phyloP scores from a whole-genome alignment of 2,888 invertebrate genomes.

The Drosophila picticornis region DNA sequence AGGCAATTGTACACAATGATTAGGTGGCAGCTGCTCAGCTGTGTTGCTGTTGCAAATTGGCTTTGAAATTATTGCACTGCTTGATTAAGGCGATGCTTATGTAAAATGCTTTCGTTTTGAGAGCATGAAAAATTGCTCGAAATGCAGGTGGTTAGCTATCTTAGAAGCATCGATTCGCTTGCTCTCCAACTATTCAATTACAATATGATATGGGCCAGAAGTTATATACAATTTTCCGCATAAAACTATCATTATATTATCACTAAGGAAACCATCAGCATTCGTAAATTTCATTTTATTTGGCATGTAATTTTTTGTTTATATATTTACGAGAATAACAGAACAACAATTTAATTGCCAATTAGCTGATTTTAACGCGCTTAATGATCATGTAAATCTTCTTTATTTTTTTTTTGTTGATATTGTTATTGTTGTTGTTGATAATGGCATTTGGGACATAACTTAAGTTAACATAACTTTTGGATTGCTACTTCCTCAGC shows the following conservation, averaged over 20 bases:
- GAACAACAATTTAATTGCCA: not conserved
- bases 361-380: slow-evolving; percentile 7
- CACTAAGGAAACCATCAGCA: not conserved
- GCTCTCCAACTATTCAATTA: not conserved
- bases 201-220: not conserved
- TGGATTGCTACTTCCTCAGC: slow-evolving; percentile 12
- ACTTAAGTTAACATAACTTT: slow-evolving; percentile 17
- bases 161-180: not conserved
- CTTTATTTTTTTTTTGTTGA: slow-evolving; percentile 1
- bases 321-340: not conserved
- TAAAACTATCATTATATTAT: not conserved
- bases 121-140: not conserved
- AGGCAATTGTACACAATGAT: slow-evolving; percentile 46
- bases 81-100: slow-evolving; percentile 10
- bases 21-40: slow-evolving; percentile 42
- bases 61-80: slow-evolving; percentile 17
- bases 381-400: slow-evolving; percentile 40
- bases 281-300: not conserved
- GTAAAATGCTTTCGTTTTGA: slow-evolving; percentile 16
- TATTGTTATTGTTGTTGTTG: not conserved
- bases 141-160: not conserved
- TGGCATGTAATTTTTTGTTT: not conserved
- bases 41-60: slow-evolving; percentile 36
- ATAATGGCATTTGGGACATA: slow-evolving; percentile 10
- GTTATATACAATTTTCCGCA: not conserved